Evolutionary conservation across 2,888 invertebrate genomes (phyloP), one percentile per base, ranked within the genome.

Genomic region (Mayetiola destructor): DNA sequence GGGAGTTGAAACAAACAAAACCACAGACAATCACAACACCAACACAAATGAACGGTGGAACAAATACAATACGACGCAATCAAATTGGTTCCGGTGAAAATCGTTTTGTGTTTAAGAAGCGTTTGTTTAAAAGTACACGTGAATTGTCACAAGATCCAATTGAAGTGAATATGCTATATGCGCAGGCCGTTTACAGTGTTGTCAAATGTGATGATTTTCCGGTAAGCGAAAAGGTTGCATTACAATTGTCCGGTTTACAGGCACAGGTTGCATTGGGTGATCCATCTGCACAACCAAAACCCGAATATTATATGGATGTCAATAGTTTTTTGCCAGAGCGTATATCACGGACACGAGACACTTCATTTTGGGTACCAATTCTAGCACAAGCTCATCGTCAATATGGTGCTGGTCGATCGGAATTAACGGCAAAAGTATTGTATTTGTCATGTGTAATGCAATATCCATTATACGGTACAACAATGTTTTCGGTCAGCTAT

Each of bases 401-500:
- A 67, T 94, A 92, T 68, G 94, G 94, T 56, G 84, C 88, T n/a
- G 90, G 91, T 0, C 84, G 93, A 58, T 84, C 88, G 1, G 93
- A 93, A 67, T 73, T 94, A 42, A 90, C 92, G 1, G 90, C 93
- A 18, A 94, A 94, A 74, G 92, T 93, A 21, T 76, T 94, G 61
- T 95, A 95, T 71, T 74, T 95, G 60, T 90, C 92, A 0, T 93
- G 93, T 67, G 94, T 95, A 5, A 94, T 94, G 89, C 94, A 95
- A 72, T 95, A 93, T 70, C 93, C 94, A 0, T 77, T 95, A 1
- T 91, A 89, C 63, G 91, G 91, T 6, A 88, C 89, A 59, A 88
- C 89, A 1, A 77, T 86, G 66, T 91, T 87, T 74, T 85, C 85
- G 12, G 94, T 94, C 59, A 87, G 88, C 1, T 95, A 94, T 70